Conservation (phyloP, 2,797 vertebrate genomes). For the Perodicticus potto region DNA sequence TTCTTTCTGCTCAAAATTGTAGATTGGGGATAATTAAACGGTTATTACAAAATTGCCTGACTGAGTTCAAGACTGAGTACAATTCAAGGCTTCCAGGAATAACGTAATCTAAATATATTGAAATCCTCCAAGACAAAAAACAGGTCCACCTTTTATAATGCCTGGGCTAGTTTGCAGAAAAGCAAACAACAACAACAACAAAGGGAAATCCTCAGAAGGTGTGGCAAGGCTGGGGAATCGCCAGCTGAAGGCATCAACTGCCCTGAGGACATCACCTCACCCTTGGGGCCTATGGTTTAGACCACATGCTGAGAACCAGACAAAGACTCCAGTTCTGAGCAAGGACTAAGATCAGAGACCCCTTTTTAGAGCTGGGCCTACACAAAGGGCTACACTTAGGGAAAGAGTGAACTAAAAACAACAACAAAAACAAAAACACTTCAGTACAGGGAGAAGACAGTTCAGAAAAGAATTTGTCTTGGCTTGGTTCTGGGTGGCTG, state of each 20-base stretch:
- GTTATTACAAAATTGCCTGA: not conserved
- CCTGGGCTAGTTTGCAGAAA: not conserved
- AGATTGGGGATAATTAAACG: not conserved
- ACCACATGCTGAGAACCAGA: not conserved
- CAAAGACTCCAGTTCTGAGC: not conserved
- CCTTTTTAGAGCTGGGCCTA: not conserved
- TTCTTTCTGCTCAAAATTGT: constrained; percentile 11
- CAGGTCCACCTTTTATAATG: not conserved
- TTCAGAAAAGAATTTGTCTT: not conserved
- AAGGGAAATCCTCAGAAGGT: not conserved
- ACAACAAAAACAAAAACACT: not conserved
- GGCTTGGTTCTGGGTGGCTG: not conserved
- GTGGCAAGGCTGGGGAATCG: not conserved
- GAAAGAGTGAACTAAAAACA: not conserved
- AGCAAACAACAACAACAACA: not conserved
- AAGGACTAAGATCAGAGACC: constrained; percentile 26
- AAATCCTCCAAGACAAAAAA: not conserved
- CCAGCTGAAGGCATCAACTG: not conserved
- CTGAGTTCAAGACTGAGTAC: not conserved
- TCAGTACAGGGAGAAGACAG: not conserved
- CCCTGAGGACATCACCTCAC: not conserved
- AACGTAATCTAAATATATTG: not conserved
- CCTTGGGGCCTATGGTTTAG: not conserved
- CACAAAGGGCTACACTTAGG: not conserved
- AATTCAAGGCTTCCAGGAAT: constrained; percentile 26